Base-by-base conservation (phyloP, 2,888 invertebrate species). In the Rhamnusium bicolor region DNA sequence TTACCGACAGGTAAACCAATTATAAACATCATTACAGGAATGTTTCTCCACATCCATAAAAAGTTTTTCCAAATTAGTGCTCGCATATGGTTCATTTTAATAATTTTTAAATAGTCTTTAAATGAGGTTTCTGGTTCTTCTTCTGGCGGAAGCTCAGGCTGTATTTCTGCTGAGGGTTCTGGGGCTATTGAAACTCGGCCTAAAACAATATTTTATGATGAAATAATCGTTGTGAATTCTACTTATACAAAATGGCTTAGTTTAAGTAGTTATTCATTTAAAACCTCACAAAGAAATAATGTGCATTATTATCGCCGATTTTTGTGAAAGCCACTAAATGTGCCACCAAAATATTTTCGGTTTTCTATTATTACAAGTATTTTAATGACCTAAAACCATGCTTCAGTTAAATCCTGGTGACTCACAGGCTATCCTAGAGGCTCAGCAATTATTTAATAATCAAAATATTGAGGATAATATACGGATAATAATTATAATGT, bases 61-160 rank as follows among this genome's bases (percentile, higher is more conserved):
- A 95, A 94, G 86, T 96, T 96, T 87, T 96, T 97, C 95, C 96
- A 96, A 56, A 96, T 91, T 19, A 96, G 88, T 0, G 96, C 95
- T 80, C 92, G 92, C 93, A 96, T 94, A 82, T 95, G 94, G 83
- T 92, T 89, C 77, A 90, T 88, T 81, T 93, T 91, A 88, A 94
- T 90, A 47, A 94, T 91, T 86, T 92, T 92, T 61, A 85, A 89
- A 74, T 90, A 89, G 74, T 93, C 92, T 1, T 67, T 74, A 79
- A 89, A 88, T 63, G 90, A 89, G 0, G 89, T 89, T 18, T 88
- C 88, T 2, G 90, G 88, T 0, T 91, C 90, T 47, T 92, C 93
- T 63, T 93, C 93, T 0, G 94, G 94, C 0, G 95, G 95, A 75
- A 95, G 83, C 49, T 93, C 93, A 14, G 92, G 91, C 1, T 82